Evolutionary conservation across 2,113 vertebrate species (phyloP), one percentile per base, ranked within the genome.

Genomic region (Malaclemys terrapin): DNA sequence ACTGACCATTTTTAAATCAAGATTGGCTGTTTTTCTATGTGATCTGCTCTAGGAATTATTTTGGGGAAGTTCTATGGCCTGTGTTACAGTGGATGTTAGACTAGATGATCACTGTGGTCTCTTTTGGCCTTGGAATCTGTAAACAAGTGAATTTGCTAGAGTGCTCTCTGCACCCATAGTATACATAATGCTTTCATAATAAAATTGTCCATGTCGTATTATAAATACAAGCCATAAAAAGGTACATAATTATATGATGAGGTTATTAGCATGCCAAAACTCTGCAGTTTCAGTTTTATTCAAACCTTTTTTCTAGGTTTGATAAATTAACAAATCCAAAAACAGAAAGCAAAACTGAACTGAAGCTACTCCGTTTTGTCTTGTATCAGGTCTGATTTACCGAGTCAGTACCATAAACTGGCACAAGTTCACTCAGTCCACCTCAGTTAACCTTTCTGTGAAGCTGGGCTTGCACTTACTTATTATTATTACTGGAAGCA

Each of bases 291-390:
- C 76, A 92, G 20, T 29, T 93, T 89, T 29, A 62, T 29, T 16
- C 25, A 17, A 93, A 91, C 47, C 65, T 90, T 94, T 91, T 90
- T 65, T 27, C 84, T 87, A 47, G 38, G 69, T 87, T 91, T 91
- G 42, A 88, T 90, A 91, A 93, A 80, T 0, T 2, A 96, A 91
- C 29, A 91, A 84, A 95, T 80, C 17, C 2, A 94, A 96, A 84
- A 29, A 69, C 38, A 88, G 84, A 85, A 90, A 75, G 59, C 27
- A 87, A 42, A 85, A 94, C 93, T 38, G 16, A 57, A 92, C 42
- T 8, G 62, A 65, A 65, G 31, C 31, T 14, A 65, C 31, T 6
- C 62, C 8, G 3, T 78, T 96, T 90, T 82, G 49, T 88, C 82
- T 82, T 5, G 49, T 82, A 85, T 45, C 4, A 86, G 52, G 10